Conservation (phyloP, 2,113 vertebrate species). For the Eubucco bourcierii region DNA sequence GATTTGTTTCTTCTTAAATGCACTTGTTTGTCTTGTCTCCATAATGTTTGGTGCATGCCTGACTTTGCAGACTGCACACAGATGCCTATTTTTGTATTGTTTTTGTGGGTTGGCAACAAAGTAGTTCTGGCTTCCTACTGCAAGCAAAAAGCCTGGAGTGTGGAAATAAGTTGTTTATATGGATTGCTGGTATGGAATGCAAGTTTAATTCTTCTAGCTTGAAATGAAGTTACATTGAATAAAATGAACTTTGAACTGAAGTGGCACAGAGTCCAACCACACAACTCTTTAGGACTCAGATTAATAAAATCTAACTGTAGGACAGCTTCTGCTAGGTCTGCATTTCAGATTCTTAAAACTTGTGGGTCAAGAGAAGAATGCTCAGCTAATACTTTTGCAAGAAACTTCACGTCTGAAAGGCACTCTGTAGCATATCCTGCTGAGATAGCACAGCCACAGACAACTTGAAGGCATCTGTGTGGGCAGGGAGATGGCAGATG, state of each 20-base stretch:
- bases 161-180: background rate
- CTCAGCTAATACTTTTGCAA: background rate
- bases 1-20: conserved; percentile 24
- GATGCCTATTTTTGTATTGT: conserved; percentile 28
- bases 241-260: conserved; percentile 23
- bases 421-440: background rate
- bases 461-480: background rate
- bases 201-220: conserved; percentile 15
- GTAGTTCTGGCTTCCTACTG: background rate
- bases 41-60: conserved; percentile 9
- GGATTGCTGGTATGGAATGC: conserved; percentile 17
- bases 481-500: background rate
- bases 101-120: conserved; percentile 35
- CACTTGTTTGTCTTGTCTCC: conserved; percentile 42
- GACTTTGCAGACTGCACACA: background rate
- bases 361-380: background rate
- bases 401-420: background rate
- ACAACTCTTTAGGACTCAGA: background rate
- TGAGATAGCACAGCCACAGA: background rate
- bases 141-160: background rate
- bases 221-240: background rate
- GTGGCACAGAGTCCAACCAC: background rate
- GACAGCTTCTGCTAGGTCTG: background rate
- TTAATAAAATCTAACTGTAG: conserved; percentile 1
- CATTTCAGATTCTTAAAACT: background rate